Percentiles rank a stretch among this genome's conserved stretches.
Evolutionary conservation across 2,797 vertebrate genomes (phyloP).

Genomic region (Australoheros facetus): DNA sequence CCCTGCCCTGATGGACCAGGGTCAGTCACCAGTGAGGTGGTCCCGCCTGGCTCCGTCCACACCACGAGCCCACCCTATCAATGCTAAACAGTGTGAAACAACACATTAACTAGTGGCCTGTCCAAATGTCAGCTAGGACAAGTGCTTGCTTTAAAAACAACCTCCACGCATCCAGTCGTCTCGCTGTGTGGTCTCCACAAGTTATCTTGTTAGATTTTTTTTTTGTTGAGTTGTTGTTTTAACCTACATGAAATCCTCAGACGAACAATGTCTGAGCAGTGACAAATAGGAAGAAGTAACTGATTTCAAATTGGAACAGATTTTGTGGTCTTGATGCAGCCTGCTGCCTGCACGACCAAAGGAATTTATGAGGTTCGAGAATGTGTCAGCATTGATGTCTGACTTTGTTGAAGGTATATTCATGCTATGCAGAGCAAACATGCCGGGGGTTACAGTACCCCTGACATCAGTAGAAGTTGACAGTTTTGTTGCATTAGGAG

Average conservation of each 20-base stretch:
- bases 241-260: neutral
- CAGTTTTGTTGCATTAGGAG: neutral
- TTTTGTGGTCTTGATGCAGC: neutral
- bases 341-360: neutral
- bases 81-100: slow-evolving; percentile 82
- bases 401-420: neutral
- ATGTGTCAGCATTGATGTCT: slow-evolving; percentile 2
- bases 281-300: neutral
- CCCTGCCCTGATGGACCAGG: slow-evolving; percentile 58
- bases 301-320: neutral
- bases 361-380: neutral
- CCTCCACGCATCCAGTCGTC: slow-evolving; percentile 52
- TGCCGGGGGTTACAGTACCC: neutral
- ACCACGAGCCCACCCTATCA: slow-evolving; percentile 63
- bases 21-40: slow-evolving; percentile 74
- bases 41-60: slow-evolving; percentile 60
- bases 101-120: slow-evolving; percentile 75
- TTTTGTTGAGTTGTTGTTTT: slow-evolving; percentile 21
- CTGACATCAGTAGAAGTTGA: neutral
- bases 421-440: neutral
- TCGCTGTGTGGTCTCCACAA: slow-evolving; percentile 70
- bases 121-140: slow-evolving; percentile 77
- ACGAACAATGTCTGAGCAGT: neutral
- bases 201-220: neutral
- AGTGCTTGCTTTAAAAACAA: slow-evolving; percentile 68